phyloP scores from a whole-genome alignment of 2,888 invertebrate species.

The Troides aeacus region DNA sequence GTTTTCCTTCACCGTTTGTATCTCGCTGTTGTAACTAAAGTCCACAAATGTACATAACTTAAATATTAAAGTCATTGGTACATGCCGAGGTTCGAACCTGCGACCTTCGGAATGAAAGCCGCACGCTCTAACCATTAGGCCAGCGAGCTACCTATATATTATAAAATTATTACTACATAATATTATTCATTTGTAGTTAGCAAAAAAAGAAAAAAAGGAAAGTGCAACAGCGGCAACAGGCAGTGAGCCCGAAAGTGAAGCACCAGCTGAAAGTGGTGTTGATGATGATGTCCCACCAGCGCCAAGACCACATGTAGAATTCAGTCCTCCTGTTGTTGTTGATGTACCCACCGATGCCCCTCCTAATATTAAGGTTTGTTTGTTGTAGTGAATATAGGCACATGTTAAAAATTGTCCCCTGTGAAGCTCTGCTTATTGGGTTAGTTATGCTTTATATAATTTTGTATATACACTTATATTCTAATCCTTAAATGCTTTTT shows the following conservation, averaged over 20 bases:
- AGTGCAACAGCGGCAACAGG: constrained; percentile 52
- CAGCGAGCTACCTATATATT: too few species aligned
- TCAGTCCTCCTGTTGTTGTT: constrained; percentile 82
- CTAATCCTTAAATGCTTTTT: constrained; percentile 2
- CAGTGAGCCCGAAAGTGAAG: constrained; percentile 73
- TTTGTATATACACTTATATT: constrained; percentile 4
- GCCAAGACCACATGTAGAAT: constrained; percentile 82
- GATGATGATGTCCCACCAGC: constrained; percentile 61
- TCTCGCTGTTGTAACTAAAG: too few species aligned
- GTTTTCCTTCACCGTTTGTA: too few species aligned
- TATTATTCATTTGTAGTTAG: constrained; percentile 48
- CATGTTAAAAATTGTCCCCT: neutral
- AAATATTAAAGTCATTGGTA: too few species aligned
- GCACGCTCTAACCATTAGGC: too few species aligned
- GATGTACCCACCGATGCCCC: constrained; percentile 79
- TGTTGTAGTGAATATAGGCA: neutral
- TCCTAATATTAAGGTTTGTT: constrained; percentile 70
- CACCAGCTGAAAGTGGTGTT: constrained; percentile 67
- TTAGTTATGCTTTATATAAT: constrained; percentile 17
- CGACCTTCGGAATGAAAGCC: too few species aligned
- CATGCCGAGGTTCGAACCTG: too few species aligned
- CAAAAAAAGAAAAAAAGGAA: constrained; percentile 74
- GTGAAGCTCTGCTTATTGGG: neutral
- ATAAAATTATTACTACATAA: neutral
- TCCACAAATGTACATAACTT: too few species aligned